These are phyloP conservation scores for Odontophorus gujanensis DNA, from an alignment of 2,113 vertebrate species.

Conservation along the genomic window DNA sequence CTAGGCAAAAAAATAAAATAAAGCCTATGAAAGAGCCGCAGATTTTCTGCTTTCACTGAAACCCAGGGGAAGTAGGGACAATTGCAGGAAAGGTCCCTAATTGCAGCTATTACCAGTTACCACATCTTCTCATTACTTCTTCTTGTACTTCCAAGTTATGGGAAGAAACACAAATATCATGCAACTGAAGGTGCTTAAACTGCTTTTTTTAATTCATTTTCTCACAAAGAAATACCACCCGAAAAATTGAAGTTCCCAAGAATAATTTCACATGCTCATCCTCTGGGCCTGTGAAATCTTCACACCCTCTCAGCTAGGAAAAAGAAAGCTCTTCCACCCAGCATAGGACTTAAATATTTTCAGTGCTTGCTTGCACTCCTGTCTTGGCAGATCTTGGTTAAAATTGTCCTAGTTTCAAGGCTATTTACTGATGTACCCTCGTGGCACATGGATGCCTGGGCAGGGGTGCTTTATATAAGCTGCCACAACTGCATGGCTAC, in stretches of 20 bases:
- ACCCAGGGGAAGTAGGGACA: not conserved
- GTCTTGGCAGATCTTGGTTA: conserved; percentile 8
- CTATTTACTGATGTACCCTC: conserved; percentile 4
- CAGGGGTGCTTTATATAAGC: not conserved
- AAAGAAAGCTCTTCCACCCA: not conserved
- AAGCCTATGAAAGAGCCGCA: not conserved
- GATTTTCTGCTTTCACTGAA: not conserved
- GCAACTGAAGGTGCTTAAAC: not conserved
- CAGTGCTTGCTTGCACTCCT: not conserved
- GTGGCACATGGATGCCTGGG: not conserved
- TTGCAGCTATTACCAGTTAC: not conserved
- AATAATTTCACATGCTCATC: not conserved
- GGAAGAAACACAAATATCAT: not conserved
- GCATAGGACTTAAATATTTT: not conserved
- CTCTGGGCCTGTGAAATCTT: not conserved
- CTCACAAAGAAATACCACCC: not conserved
- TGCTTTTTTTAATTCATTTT: not conserved
- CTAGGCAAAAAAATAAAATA: not conserved
- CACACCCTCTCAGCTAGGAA: not conserved
- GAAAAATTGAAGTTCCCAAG: not conserved
- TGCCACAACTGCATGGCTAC: not conserved
- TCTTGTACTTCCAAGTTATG: not conserved
- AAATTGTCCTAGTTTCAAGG: conserved; percentile 10
- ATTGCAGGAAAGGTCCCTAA: not conserved
- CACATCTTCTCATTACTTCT: not conserved